These are phyloP conservation scores for Eospalax fontanierii DNA, from an alignment of 2,797 vertebrate species.

Conservation along the genomic window DNA sequence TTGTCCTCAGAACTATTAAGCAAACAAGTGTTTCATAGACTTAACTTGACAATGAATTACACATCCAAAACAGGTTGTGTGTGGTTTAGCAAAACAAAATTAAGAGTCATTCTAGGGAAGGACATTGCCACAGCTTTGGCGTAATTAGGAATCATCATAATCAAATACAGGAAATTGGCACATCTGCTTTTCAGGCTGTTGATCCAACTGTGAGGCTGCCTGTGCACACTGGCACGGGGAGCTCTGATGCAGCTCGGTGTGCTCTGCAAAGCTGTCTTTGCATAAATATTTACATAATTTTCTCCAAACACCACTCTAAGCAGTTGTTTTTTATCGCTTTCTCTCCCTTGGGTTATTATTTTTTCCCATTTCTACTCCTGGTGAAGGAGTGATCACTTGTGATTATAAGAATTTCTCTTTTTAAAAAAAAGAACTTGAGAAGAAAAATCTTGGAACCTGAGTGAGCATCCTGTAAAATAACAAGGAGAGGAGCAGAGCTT, in stretches of 20 bases:
- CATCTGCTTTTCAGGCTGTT: conserved; percentile 91
- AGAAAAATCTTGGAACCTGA: conserved; percentile 24
- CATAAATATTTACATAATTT: conserved; percentile 87
- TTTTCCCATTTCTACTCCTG: conserved; percentile 57
- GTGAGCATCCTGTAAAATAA: conserved; percentile 3
- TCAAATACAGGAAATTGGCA: conserved; percentile 91
- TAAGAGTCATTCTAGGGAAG: conserved; percentile 88
- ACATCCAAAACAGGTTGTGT: conserved; percentile 83
- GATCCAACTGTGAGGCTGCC: conserved; percentile 85
- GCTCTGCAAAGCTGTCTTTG: conserved; percentile 85
- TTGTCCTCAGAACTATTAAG: conserved; percentile 69
- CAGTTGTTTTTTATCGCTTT: conserved; percentile 83
- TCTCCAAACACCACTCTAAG: conserved; percentile 81
- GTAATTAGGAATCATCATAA: conserved; percentile 90
- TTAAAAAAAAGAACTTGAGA: conserved; percentile 47
- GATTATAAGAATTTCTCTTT: conserved; percentile 22
- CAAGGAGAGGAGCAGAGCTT: neutral
- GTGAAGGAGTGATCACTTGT: conserved; percentile 60
- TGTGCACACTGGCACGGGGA: conserved; percentile 71
- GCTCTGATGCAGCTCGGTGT: conserved; percentile 82
- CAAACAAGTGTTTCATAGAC: conserved; percentile 81
- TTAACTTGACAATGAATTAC: conserved; percentile 63
- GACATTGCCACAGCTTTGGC: conserved; percentile 88
- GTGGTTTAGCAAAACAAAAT: conserved; percentile 87
- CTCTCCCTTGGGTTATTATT: conserved; percentile 79